Evolutionary conservation across 2,888 invertebrate species (phyloP).

Genomic region (Abrostola triplasia): DNA sequence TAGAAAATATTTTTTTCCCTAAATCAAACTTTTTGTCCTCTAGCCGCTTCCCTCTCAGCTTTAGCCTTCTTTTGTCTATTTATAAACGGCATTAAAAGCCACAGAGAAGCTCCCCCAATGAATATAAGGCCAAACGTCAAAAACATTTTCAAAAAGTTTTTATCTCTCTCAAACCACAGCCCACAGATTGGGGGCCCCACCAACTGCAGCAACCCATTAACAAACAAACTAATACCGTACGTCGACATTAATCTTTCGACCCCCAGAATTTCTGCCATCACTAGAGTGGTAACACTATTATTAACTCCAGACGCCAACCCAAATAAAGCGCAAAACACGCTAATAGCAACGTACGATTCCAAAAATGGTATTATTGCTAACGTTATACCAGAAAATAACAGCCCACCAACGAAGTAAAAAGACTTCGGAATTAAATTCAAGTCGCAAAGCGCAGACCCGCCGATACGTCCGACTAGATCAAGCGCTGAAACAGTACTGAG

Average conservation of each 20-base stretch:
- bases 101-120: constrained; percentile 91
- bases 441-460: constrained; percentile 95
- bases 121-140: constrained; percentile 92
- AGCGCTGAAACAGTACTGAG: constrained; percentile 94
- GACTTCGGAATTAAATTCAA: constrained; percentile 93
- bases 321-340: constrained; percentile 92
- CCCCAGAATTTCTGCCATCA: constrained; percentile 96
- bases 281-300: constrained; percentile 95
- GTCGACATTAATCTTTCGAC: constrained; percentile 94
- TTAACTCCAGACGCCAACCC: constrained; percentile 95
- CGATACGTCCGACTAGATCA: constrained; percentile 94
- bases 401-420: constrained; percentile 94
- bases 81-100: constrained; percentile 93
- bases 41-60: constrained; percentile 52
- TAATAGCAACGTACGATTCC: constrained; percentile 89
- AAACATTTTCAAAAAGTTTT: constrained; percentile 92
- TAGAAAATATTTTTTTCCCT: not conserved
- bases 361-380: constrained; percentile 92
- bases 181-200: constrained; percentile 95
- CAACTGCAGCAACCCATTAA: constrained; percentile 94
- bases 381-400: constrained; percentile 93
- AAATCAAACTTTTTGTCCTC: constrained; percentile 53
- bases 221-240: constrained; percentile 95
- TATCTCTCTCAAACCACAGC: constrained; percentile 89
- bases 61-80: constrained; percentile 76